Percentiles rank a stretch among this genome's conserved stretches.
These are phyloP conservation scores for Salvator merianae DNA, from an alignment of 2,113 vertebrate species.

Conservation along the genomic window DNA sequence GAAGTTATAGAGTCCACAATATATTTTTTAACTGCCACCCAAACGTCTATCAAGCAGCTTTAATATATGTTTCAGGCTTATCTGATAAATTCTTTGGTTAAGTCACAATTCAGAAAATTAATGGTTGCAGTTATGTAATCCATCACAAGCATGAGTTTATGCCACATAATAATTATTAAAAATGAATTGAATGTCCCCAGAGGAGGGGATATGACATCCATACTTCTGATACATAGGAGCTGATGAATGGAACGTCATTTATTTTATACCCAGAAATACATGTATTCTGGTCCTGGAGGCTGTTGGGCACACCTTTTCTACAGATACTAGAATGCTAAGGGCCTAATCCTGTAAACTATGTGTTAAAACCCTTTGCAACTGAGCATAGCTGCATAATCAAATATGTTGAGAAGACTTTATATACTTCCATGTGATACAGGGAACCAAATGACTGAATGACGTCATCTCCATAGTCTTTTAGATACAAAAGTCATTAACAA, in stretches of 20 bases:
- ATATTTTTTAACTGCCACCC: too few relatives aligned
- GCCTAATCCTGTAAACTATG: not conserved
- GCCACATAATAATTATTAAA: too few relatives aligned
- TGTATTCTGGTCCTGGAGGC: not conserved
- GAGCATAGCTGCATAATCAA: not conserved
- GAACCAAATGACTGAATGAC: conserved; percentile 41
- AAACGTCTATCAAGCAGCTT: too few relatives aligned
- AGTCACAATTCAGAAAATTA: too few relatives aligned
- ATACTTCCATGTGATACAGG: conserved; percentile 18
- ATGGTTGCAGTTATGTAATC: too few relatives aligned
- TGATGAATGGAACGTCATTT: not conserved
- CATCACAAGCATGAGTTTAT: too few relatives aligned
- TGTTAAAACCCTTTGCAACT: not conserved
- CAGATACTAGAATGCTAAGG: not conserved
- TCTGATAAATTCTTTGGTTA: too few relatives aligned
- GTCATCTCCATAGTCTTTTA: conserved; percentile 33
- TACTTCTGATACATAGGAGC: not conserved
- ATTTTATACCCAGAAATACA: not conserved
- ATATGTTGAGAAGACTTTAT: not conserved
- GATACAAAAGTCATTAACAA: conserved; percentile 28
- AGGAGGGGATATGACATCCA: too few relatives aligned
- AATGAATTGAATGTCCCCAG: too few relatives aligned
- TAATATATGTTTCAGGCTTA: too few relatives aligned
- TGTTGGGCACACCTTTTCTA: not conserved
- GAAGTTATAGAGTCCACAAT: too few relatives aligned